Evolutionary conservation across 2,113 vertebrate species (phyloP).

Genomic region (Pelecanoides urinatrix): DNA sequence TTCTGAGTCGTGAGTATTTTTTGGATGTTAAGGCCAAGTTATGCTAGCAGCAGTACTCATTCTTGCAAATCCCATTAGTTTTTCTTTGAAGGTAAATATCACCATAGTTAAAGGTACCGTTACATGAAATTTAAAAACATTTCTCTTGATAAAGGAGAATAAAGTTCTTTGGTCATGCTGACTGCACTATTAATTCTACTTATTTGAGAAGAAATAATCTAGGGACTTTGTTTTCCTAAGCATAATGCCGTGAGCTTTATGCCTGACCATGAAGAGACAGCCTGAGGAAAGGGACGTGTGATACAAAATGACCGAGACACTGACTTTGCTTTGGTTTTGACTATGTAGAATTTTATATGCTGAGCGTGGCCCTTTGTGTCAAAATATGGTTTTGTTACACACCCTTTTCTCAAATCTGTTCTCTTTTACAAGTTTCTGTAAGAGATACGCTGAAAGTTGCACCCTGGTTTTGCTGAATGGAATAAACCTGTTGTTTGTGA

Average conservation of each 20-base stretch:
- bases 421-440: not conserved
- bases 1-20: not conserved
- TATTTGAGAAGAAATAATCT: not conserved
- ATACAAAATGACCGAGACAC: not conserved
- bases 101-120: not conserved
- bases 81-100: not conserved
- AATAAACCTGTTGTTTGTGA: not conserved
- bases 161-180: not conserved
- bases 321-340: not conserved
- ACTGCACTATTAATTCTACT: not conserved
- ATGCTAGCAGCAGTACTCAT: not conserved
- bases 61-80: not conserved
- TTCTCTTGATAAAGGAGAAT: not conserved
- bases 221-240: not conserved
- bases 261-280: not conserved
- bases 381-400: not conserved
- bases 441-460: not conserved
- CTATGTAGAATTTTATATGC: not conserved
- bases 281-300: not conserved
- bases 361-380: not conserved
- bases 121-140: not conserved
- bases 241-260: not conserved
- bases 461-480: not conserved
- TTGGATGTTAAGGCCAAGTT: not conserved
- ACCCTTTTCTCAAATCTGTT: not conserved